These are phyloP conservation scores for Formica exsecta DNA, from an alignment of 1,140 invertebrate species.

Conservation along the genomic window DNA sequence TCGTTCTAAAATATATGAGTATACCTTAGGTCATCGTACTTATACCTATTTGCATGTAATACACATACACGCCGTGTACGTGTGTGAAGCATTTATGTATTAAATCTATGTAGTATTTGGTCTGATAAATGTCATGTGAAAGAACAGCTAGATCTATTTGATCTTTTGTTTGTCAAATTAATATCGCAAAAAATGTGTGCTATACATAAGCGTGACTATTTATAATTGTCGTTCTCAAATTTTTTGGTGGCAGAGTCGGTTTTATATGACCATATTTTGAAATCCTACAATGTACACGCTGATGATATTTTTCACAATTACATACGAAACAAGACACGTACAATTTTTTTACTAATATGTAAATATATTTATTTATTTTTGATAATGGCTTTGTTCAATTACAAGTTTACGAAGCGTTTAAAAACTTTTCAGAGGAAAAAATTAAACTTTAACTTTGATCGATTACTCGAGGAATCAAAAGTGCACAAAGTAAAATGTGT, in stretches of 20 bases:
- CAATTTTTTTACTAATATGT: neutral
- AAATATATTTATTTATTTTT: neutral
- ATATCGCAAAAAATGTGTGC: neutral
- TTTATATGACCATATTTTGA: too few species aligned
- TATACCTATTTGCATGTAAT: too few species aligned
- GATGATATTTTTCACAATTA: neutral
- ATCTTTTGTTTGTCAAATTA: neutral
- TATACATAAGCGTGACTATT: too few species aligned
- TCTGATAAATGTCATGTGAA: conserved; percentile 1
- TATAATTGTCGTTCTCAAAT: neutral
- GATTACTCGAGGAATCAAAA: conserved; percentile 22
- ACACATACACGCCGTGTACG: too few species aligned
- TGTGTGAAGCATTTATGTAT: neutral
- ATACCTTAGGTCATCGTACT: neutral
- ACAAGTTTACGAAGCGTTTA: neutral
- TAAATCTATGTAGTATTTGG: neutral
- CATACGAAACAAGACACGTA: too few species aligned
- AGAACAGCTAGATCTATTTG: neutral
- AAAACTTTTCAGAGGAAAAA: neutral
- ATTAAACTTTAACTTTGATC: conserved; percentile 29
- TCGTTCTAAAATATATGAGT: neutral
- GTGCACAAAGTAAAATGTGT: neutral
- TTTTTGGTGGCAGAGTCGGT: neutral
- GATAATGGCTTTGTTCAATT: neutral
- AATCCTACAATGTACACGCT: neutral